Base-by-base conservation (phyloP, 2,888 invertebrate species). In the Cataglyphis cursor region DNA sequence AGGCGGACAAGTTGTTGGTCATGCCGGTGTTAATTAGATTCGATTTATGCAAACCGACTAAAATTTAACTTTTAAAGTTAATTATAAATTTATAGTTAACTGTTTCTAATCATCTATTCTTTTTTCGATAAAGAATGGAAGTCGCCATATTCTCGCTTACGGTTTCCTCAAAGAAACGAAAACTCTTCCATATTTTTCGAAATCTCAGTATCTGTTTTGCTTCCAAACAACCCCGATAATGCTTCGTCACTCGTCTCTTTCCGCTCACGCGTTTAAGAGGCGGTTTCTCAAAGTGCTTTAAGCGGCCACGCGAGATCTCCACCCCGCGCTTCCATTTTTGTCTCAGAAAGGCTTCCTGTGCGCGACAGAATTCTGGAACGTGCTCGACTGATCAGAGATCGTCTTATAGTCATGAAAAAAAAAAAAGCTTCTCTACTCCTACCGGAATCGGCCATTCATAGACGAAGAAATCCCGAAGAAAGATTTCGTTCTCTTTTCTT, bases 1-100 rank as follows among this genome's bases (percentile, higher is more conserved):
- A 83, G 84, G 82, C 87, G 85, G 87, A 81, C 86, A 84, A 91
- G 88, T 89, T 91, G 89, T 91, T 84, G 87, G 91, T 91, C 91
- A 91, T 85, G 90, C 83, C 85, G 84, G 84, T 87, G 88, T 90
- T 87, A 89, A 90, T 90, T 90, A 90, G 86, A 75, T 70, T 59
- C 84, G 74, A 82, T 73, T 51, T 51, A 51, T n/a, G n/a, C 8
- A 51, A 51, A 51, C n/a, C n/a, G 5, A 35, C 3, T 31, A 51
- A 24, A 70, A 54, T 51, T 51, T 51, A 35, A 51, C 21, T 15
- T 70, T 21, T 15, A 3, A 51, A 54, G 0, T 68, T n/a, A n/a
- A 0, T 12, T 54, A 18, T 28, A 24, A 73, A 2, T 24, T 9
- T 18, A 73, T 21, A 1, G 3, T 59, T n/a, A 1, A 62, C 8